A percentile compares a stretch with the other conserved stretches of the same genome.
Evolutionary conservation across 2,113 vertebrate species (phyloP).

Genomic region (Caretta caretta): DNA sequence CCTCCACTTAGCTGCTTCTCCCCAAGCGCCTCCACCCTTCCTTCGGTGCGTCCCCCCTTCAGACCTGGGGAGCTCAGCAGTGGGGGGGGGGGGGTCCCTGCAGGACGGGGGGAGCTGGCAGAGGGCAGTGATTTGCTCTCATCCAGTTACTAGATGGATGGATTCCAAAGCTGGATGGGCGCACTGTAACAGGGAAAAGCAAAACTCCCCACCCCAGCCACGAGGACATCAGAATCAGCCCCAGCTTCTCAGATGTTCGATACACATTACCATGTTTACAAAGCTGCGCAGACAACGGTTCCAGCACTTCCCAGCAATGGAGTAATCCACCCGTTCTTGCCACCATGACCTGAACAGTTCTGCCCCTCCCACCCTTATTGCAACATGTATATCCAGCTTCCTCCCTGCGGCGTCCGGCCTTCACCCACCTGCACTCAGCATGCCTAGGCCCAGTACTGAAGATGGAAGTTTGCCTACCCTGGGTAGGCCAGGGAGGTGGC

Average conservation of each 20-base stretch:
- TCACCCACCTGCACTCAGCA: too few relatives aligned
- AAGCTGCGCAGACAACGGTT: not conserved
- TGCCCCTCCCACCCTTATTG: not conserved
- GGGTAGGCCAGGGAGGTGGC: not conserved
- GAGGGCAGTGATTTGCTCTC: too few relatives aligned
- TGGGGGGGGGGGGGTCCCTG: too few relatives aligned
- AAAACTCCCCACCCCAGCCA: not conserved
- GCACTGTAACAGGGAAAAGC: not conserved
- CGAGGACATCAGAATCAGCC: not conserved
- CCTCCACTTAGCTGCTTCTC: too few relatives aligned
- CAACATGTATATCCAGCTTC: not conserved
- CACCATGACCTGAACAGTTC: not conserved
- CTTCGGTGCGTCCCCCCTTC: too few relatives aligned
- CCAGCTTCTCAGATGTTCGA: not conserved
- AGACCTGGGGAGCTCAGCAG: too few relatives aligned
- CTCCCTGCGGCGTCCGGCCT: not conserved
- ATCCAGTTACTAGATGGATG: too few relatives aligned
- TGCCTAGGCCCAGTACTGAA: not conserved
- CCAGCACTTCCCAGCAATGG: not conserved
- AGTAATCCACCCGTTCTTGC: not conserved
- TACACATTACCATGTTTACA: not conserved
- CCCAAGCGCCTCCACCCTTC: too few relatives aligned
- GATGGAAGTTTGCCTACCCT: not conserved
- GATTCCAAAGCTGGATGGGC: too few relatives aligned
- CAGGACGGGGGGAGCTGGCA: too few relatives aligned